Percentiles rank a stretch among this genome's conserved stretches.
Conservation (phyloP, 2,797 vertebrate species). For the Silurus lanzhouensis region DNA sequence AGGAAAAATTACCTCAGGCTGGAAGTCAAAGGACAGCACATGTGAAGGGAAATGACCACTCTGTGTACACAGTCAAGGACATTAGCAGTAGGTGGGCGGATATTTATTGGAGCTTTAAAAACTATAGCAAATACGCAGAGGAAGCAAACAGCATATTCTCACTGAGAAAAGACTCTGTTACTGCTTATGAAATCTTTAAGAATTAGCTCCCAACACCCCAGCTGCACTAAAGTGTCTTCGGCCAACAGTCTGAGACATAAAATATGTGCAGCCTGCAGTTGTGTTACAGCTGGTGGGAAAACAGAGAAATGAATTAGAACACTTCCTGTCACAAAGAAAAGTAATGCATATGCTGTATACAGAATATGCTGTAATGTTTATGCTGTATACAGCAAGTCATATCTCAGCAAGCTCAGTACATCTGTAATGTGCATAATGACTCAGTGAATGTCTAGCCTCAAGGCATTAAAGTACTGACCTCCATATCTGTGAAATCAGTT, state of each 20-base stretch:
- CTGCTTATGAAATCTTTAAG: slow-evolving; percentile 6
- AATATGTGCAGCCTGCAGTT: slow-evolving; percentile 30
- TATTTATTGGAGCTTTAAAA: slow-evolving; percentile 22
- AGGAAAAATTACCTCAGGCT: slow-evolving; percentile 36
- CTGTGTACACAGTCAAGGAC: slow-evolving; percentile 7
- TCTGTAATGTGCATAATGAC: not conserved
- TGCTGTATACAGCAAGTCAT: not conserved
- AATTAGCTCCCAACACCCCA: slow-evolving; percentile 26
- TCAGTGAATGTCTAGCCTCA: not conserved
- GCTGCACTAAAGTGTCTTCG: slow-evolving; percentile 20
- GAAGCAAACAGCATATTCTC: not conserved
- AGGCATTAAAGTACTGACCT: not conserved
- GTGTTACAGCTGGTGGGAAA: slow-evolving; percentile 2
- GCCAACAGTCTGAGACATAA: slow-evolving; percentile 35
- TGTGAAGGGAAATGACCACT: slow-evolving; percentile 30
- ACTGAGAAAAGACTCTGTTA: not conserved
- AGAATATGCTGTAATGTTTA: not conserved
- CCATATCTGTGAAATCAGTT: not conserved
- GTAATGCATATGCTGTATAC: not conserved
- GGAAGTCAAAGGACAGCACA: slow-evolving; percentile 24
- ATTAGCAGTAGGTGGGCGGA: not conserved
- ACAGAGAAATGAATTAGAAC: slow-evolving; percentile 12
- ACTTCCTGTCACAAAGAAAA: slow-evolving; percentile 5
- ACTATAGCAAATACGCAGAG: not conserved
- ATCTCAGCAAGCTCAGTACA: not conserved